Evolutionary conservation across 2,888 invertebrate genomes (phyloP), one percentile per base, ranked within the genome.

Genomic region (Alviniconcha strummeri): DNA sequence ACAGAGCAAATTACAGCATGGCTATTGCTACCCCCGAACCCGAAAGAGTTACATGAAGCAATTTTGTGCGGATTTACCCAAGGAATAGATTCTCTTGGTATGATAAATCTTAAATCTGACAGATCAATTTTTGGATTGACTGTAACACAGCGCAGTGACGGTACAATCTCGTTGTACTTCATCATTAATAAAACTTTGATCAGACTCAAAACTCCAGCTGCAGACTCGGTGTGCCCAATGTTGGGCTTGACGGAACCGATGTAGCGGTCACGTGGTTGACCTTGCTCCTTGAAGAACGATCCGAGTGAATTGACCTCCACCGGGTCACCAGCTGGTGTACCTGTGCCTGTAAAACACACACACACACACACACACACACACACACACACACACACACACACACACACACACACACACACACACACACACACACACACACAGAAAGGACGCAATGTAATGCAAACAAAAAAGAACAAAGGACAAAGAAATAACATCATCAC

Each of bases 201-300:
- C 5, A 91, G 82, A 4, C 89, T 89, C 13, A 90, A 89, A 9
- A 88, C 85, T 2, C 90, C 91, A 54, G 91, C 89, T 4, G 89
- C 90, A 9, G 90, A 87, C 83, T 91, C 91, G 69, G 87, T 83
- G 84, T 91, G 91, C 8, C 91, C 91, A 69, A 91, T 88, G 84
- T 90, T 91, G 19, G 90, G 88, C 84, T 91, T 91, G 5, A 91
- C 90, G 7, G 91, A 91, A 9, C 91, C 91, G 0, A 91, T 87
- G 54, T 84, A 82, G 6, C 86, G 80, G 52, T 75, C 72, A 0
- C 80, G 60, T n/a, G 75, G 55, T 4, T 52, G 19, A 54, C 69
- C 74, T 7, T 36, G 60, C 11, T 72, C 57, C 6, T 60, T 57
- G 80, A 90, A 89, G 55, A 88, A 86, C 5, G 67, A 69, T 5